These are phyloP conservation scores for Sylvicola cinctus DNA, from an alignment of 2,888 invertebrate genomes.

Conservation along the genomic window DNA sequence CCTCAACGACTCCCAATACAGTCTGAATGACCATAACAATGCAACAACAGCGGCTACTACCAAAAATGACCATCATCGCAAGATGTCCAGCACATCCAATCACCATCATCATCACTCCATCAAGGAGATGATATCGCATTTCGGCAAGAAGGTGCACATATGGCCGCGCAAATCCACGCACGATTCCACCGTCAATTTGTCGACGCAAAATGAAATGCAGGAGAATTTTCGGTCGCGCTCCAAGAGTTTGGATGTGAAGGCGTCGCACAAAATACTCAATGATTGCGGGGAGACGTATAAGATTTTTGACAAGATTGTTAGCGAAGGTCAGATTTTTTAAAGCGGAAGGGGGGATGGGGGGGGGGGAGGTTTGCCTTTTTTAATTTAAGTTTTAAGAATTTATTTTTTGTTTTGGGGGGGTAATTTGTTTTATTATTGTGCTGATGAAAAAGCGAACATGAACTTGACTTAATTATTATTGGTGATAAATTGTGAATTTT, in stretches of 20 bases:
- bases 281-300: slow-evolving; percentile 67
- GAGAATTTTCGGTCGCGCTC: slow-evolving; percentile 57
- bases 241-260: slow-evolving; percentile 49
- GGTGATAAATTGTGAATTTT: too few species aligned
- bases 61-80: background rate
- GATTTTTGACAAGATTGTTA: slow-evolving; percentile 58
- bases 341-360: too few species aligned
- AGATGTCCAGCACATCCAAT: slow-evolving; percentile 9
- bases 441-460: too few species aligned
- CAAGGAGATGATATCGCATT: slow-evolving; percentile 54
- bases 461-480: too few species aligned
- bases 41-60: slow-evolving; percentile 6
- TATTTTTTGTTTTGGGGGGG: too few species aligned
- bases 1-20: slow-evolving; percentile 10
- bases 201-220: slow-evolving; percentile 27
- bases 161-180: slow-evolving; percentile 40
- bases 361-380: too few species aligned
- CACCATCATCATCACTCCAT: slow-evolving; percentile 46
- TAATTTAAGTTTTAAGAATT: too few species aligned
- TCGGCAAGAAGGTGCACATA: slow-evolving; percentile 52
- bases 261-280: slow-evolving; percentile 33
- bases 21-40: slow-evolving; percentile 6
- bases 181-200: slow-evolving; percentile 23
- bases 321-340: slow-evolving; percentile 46
- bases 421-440: too few species aligned